Base-by-base conservation (phyloP, 2,113 vertebrate genomes). In the Callopanchax toddi region DNA sequence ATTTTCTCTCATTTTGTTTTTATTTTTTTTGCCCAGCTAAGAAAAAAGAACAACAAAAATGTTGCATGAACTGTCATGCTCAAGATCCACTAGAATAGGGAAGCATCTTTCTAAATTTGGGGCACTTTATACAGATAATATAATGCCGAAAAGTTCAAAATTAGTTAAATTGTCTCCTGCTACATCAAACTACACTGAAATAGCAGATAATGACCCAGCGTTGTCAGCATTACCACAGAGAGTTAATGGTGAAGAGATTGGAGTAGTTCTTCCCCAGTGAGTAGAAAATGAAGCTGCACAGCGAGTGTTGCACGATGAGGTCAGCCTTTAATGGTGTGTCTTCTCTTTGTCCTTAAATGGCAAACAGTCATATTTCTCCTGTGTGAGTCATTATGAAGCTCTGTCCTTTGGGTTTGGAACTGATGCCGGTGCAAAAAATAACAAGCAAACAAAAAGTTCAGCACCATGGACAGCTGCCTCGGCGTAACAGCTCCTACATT, bases 371-470 rank as follows among this genome's bases (percentile, higher is more conserved):
- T 43, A 42, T 71, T 65, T 62, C 51, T 39, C 13, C 34, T 23
- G 56, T 52, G 46, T 68, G 57, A 67, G 52, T 79, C 50, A 62
- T 72, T 67, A 62, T 46, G 16, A 67, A 73, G 60, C 20, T 12
- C 17, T 32, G 61, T 57, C 9, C 40, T 13, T 25, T 5, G 29
- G 22, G 0, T 58, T 54, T 18, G 29, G 43, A 67, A 20, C 42
- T 54, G 46, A 68, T 49, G 60, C 6, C 29, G 29, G 29, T 17
- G 22, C 51, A 29, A 48, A 12, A 65, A 74, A 71, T 21, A 22
- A 58, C 53, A 37, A n/a, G 11, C 1, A 17, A 11, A 46, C 6
- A 26, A 29, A 44, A 20, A 22, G 0, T 17, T 75, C 74, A 81
- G 71, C 55, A 69, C 64, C 67, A 61, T 4, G 52, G 67, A 77